Conservation (phyloP, 2,113 vertebrate genomes). For the Rutilus rutilus region DNA sequence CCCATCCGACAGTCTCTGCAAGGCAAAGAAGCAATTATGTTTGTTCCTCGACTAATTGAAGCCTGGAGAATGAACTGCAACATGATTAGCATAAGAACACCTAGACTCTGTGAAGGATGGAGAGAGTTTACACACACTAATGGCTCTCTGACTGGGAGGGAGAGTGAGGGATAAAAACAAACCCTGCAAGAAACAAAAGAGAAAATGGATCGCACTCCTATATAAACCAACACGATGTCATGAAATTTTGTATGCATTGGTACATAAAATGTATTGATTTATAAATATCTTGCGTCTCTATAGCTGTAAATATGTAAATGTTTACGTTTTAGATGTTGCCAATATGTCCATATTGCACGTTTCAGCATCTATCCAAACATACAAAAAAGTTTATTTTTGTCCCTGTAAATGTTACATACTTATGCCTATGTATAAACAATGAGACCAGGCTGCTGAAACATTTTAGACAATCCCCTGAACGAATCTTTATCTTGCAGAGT, state of each 20-base stretch:
- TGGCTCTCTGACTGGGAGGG: constrained; percentile 30
- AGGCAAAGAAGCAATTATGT: constrained; percentile 71
- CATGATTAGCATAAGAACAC: constrained; percentile 66
- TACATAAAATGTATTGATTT: no score
- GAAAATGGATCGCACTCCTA: background rate
- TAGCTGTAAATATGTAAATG: no score
- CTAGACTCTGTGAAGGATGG: constrained; percentile 49
- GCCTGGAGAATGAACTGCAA: constrained; percentile 58
- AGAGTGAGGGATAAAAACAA: constrained; percentile 34
- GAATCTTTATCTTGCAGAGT: background rate
- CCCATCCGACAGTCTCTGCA: constrained; percentile 64
- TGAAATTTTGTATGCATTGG: no score
- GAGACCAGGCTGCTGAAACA: no score
- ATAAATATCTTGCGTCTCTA: no score
- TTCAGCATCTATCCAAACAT: no score
- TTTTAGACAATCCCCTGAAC: background rate
- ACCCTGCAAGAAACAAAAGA: constrained; percentile 10
- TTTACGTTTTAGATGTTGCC: no score
- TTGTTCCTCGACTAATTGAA: constrained; percentile 71
- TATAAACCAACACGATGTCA: background rate
- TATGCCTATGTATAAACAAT: no score
- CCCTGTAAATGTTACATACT: no score
- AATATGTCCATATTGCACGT: no score
- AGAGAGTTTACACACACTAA: constrained; percentile 57
- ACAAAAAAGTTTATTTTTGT: no score